Evolutionary conservation across 2,113 vertebrate species (phyloP), one percentile per base, ranked within the genome.

Genomic region (Gracilinanus agilis): DNA sequence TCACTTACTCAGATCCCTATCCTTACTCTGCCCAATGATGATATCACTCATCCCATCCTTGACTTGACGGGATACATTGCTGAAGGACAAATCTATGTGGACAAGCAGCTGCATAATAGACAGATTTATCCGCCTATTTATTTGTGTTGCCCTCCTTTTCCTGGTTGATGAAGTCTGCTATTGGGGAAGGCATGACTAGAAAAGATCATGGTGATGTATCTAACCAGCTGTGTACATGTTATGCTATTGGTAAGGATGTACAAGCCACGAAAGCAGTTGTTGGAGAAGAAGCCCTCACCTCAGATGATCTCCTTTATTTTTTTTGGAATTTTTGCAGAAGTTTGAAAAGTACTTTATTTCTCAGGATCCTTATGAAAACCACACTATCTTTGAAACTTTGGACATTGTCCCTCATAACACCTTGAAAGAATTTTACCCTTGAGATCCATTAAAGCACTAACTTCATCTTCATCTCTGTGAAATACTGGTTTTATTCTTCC

Each of bases 261-360:
- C 99, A 99, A 98, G 99, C 99, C 29, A 99, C 99, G 99, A 99
- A 99, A 97, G 99, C 99, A 0, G 99, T 99, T 44, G 99, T 99
- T 61, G 99, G 99, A 0, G 99, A 99, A 97, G 99, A 99, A 90
- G 99, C 99, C 8, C 98, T 99, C 93, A 99, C 99, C 8, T 98
- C 99, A 0, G 99, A 99, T 24, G 99, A 99, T 34, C 98, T 99
- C 16, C 98, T 99, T 4, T 99, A 99, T 67, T n/a, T n/a, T n/a
- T n/a, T n/a, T 97, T 99, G 98, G 99, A 99, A 98, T 99, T 99
- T 95, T 98, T 99, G 96, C 98, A 99, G 97, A 99, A 99, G 97
- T 99, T 99, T 93, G 99, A 99, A 98, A 99, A 98, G 98, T 99
- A 99, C 95, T 99, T 99, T 97, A 99, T 99, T 7, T 98, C 99